phyloP scores from a whole-genome alignment of 2,888 invertebrate species.

The Luperina testacea region DNA sequence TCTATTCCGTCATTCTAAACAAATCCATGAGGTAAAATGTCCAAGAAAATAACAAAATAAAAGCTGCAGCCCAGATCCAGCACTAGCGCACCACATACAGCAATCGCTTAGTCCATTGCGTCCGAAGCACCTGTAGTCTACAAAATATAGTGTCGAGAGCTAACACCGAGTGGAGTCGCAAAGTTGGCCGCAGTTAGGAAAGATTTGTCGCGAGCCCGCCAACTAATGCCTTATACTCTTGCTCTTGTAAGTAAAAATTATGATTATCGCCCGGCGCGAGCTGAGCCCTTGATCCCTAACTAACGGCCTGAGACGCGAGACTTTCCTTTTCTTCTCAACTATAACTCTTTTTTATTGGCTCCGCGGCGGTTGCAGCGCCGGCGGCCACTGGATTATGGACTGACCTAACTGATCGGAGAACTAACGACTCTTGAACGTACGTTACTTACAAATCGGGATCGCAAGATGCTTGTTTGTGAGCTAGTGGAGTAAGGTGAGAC shows the following conservation, averaged over 20 bases:
- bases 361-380: conserved; percentile 77
- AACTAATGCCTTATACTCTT: conserved; percentile 85
- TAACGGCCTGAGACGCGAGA: conserved; percentile 86
- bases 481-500: conserved; percentile 42
- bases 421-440: conserved; percentile 77
- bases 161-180: conserved; percentile 82
- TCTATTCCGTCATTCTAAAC: background rate
- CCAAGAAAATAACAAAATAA: background rate
- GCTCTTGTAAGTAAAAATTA: conserved; percentile 90
- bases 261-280: conserved; percentile 88
- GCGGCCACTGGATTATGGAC: conserved; percentile 86
- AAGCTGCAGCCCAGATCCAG: conserved; percentile 5
- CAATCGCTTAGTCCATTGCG: conserved; percentile 58
- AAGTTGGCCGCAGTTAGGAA: conserved; percentile 88
- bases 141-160: conserved; percentile 78
- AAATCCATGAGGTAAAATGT: background rate
- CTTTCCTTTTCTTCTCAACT: conserved; percentile 89
- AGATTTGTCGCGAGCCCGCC: conserved; percentile 88
- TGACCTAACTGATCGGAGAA: conserved; percentile 82
- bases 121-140: conserved; percentile 77
- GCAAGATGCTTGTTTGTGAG: conserved; percentile 61
- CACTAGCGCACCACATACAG: conserved; percentile 39
- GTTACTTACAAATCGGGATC: conserved; percentile 77
- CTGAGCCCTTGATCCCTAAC: conserved; percentile 89
- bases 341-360: conserved; percentile 91